Conservation (phyloP, 2,797 vertebrate genomes). For the Tolypeutes matacus region DNA sequence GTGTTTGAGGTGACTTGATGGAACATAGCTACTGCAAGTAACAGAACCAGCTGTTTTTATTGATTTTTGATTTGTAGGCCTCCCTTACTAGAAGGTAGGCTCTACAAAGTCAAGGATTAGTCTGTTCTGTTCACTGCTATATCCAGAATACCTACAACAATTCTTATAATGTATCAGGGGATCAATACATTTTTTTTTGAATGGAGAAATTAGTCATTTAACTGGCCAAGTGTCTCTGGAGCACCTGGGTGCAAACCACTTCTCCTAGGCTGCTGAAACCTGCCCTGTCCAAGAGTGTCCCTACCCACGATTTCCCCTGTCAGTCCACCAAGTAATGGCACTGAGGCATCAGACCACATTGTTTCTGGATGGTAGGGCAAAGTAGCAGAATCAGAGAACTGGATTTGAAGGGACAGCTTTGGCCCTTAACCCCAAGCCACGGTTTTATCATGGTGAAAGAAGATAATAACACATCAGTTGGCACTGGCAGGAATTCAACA, state of each 20-base stretch:
- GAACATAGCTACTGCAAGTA: no score
- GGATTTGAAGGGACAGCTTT: not conserved
- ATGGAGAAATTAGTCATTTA: not conserved
- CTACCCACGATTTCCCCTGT: not conserved
- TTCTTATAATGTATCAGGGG: not conserved
- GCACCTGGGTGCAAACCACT: not conserved
- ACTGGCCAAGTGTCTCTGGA: not conserved
- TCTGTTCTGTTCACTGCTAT: not conserved
- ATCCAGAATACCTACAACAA: not conserved
- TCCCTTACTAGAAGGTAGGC: not conserved
- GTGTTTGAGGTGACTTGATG: no score
- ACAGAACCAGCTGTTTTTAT: not conserved
- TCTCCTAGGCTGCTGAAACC: not conserved
- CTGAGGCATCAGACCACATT: not conserved
- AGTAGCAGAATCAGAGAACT: not conserved
- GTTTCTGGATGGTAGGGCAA: not conserved
- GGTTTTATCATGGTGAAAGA: not conserved
- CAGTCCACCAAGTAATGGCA: not conserved
- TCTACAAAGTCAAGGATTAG: not conserved
- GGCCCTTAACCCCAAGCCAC: not conserved
- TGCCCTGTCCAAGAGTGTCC: not conserved
- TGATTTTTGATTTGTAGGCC: not conserved
- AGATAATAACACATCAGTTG: not conserved
- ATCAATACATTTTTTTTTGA: not conserved
- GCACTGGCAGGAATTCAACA: not conserved